Evolutionary conservation across 2,797 vertebrate genomes (phyloP), one percentile per base, ranked within the genome.

Genomic region (Clarias platycephalus): DNA sequence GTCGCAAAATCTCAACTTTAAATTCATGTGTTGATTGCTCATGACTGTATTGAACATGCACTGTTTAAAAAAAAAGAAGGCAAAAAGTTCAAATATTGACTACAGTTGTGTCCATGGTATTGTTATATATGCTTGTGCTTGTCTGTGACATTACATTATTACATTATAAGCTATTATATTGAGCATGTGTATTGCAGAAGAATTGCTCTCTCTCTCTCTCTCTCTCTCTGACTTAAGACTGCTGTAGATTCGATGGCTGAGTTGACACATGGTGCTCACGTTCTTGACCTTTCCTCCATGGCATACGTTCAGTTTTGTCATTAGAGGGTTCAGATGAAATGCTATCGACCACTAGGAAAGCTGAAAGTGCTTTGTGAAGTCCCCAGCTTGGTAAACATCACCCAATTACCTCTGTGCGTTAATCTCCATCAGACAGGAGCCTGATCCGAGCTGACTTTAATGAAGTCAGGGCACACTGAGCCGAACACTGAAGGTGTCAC

Each of bases 351-450:
- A 18, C 81, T 77, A 26, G 20, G 63, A 77, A 31, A 75, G 26
- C 78, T 79, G 26, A 78, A 87, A 53, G 72, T 63, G 82, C 82
- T 86, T 86, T 74, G 80, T 82, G 77, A 87, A 83, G 63, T 74
- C 53, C 58, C 40, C 24, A 75, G 80, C 67, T 89, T 79, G 60
- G 85, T 87, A 89, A 92, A 92, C 86, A 86, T 72, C 44, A 62
- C 58, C 88, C 89, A 88, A 90, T 90, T 88, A 90, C 83, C 18
- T 66, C 37, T 62, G 89, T 85, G 20, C 66, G 70, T 83, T 85
- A 85, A 85, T 87, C 85, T 83, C 28, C 26, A 63, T 80, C 81
- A 77, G 83, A 88, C 53, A 71, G 34, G 49, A 74, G n/a, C 22
- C 76, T 67, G 31, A 84, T 81, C 74, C 16, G 13, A 79, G 15